phyloP scores from a whole-genome alignment of 2,888 invertebrate genomes.

The Malthinus seriepunctatus region DNA sequence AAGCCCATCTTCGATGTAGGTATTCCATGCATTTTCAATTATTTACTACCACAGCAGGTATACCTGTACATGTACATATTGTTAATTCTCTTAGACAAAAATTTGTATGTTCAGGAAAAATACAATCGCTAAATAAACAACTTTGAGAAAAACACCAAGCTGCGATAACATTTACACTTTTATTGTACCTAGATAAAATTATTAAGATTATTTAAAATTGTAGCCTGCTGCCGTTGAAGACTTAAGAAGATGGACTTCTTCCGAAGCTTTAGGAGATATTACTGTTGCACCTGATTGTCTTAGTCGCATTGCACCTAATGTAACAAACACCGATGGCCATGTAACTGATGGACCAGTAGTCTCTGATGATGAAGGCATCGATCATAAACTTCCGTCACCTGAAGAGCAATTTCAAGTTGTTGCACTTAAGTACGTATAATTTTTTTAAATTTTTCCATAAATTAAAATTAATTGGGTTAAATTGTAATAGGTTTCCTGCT shows the following conservation, averaged over 20 bases:
- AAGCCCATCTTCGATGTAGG: too few relatives aligned
- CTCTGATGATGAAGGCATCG: conserved; percentile 72
- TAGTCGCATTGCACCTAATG: conserved; percentile 66
- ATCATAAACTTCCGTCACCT: conserved; percentile 85
- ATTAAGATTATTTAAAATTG: conserved; percentile 23
- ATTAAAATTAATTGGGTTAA: neutral
- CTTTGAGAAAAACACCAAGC: neutral
- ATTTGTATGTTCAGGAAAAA: too few relatives aligned
- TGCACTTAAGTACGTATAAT: conserved; percentile 72
- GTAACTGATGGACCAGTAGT: conserved; percentile 56
- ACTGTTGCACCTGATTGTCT: conserved; percentile 80
- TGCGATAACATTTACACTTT: neutral
- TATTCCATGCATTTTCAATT: too few relatives aligned
- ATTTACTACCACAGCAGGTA: too few relatives aligned
- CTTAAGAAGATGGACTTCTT: conserved; percentile 83
- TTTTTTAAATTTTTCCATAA: neutral
- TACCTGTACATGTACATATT: too few relatives aligned
- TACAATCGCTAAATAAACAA: neutral
- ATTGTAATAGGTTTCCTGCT: conserved; percentile 73
- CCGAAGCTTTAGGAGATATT: conserved; percentile 79
- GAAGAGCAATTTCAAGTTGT: conserved; percentile 84
- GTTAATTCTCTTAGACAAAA: too few relatives aligned
- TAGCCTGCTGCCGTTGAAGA: conserved; percentile 82
- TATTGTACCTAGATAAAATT: neutral
- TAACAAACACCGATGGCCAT: conserved; percentile 55